A percentile compares a stretch with the other conserved stretches of the same genome.
These are phyloP conservation scores for Chelon auratus DNA, from an alignment of 2,797 vertebrate genomes.

Conservation along the genomic window DNA sequence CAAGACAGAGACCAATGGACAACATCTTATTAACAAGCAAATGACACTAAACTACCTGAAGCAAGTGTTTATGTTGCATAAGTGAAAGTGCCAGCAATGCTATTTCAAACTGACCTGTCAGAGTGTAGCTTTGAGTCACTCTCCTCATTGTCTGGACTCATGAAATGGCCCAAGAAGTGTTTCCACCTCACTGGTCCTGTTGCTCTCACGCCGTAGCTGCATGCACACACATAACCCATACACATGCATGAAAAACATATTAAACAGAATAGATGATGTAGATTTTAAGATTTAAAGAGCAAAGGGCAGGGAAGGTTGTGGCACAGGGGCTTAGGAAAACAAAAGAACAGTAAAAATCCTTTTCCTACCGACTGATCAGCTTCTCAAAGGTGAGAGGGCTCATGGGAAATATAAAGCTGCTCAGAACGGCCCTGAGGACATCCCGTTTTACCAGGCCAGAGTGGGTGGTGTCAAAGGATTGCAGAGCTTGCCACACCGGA, in stretches of 20 bases:
- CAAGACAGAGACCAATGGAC: too few relatives aligned
- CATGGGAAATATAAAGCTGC: conserved; percentile 82
- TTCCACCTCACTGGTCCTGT: conserved; percentile 76
- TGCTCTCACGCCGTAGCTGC: conserved; percentile 75
- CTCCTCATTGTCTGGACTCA: conserved; percentile 37
- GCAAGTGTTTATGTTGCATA: not conserved
- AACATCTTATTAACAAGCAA: too few relatives aligned
- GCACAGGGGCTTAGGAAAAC: conserved; percentile 31
- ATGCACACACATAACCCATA: conserved; percentile 33
- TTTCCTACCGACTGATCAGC: conserved; percentile 82
- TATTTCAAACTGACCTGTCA: conserved; percentile 43
- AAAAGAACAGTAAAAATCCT: conserved; percentile 4
- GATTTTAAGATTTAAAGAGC: conserved; percentile 33
- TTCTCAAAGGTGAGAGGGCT: conserved; percentile 80
- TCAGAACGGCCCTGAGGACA: conserved; percentile 83
- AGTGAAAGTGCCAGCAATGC: not conserved
- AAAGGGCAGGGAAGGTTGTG: conserved; percentile 32
- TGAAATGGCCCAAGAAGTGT: conserved; percentile 77
- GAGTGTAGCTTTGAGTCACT: conserved; percentile 15
- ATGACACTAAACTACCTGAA: not conserved
- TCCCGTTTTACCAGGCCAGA: conserved; percentile 81
- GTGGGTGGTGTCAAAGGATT: conserved; percentile 76
- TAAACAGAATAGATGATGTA: conserved; percentile 21
- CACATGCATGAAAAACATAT: conserved; percentile 22
- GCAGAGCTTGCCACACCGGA: conserved; percentile 74